Conservation (phyloP, 1,140 invertebrate species). For the Drosophila grimshawi region DNA sequence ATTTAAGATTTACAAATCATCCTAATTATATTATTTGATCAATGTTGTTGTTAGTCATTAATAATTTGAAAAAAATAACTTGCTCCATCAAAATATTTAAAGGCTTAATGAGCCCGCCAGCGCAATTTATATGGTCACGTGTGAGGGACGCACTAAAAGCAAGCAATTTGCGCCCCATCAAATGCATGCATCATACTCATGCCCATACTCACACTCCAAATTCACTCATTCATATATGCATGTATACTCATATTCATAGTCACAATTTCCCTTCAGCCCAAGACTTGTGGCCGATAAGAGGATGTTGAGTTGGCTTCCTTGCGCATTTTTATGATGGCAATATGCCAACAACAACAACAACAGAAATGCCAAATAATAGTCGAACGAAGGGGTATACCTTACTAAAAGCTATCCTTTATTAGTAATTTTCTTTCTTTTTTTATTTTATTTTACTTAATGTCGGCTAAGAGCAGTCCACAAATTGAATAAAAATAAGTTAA, state of each 20-base stretch:
- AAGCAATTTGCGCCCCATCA: slow-evolving; percentile 58
- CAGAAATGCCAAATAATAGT: neutral
- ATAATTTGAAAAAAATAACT: slow-evolving; percentile 1
- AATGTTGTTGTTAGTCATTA: neutral
- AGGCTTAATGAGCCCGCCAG: slow-evolving; percentile 55
- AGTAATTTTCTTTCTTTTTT: too few relatives aligned
- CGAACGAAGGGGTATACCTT: too few relatives aligned
- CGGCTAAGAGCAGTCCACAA: too few relatives aligned
- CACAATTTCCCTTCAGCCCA: slow-evolving; percentile 6
- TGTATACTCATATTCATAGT: neutral
- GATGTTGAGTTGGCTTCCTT: slow-evolving; percentile 53
- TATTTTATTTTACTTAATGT: too few relatives aligned
- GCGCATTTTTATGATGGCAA: slow-evolving; percentile 56
- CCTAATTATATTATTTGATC: neutral
- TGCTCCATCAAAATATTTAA: slow-evolving; percentile 25
- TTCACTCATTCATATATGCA: slow-evolving; percentile 1
- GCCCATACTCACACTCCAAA: neutral
- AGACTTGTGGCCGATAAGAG: slow-evolving; percentile 27
- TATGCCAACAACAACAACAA: slow-evolving; percentile 45
- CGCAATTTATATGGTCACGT: slow-evolving; percentile 60
- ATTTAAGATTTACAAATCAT: too few relatives aligned
- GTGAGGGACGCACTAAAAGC: slow-evolving; percentile 67
- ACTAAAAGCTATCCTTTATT: neutral
- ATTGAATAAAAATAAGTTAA: neutral
- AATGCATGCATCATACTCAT: neutral